A percentile compares a stretch with the other conserved stretches of the same genome.
These are phyloP conservation scores for Synergus gifuensis DNA, from an alignment of 2,888 invertebrate species.

Conservation along the genomic window DNA sequence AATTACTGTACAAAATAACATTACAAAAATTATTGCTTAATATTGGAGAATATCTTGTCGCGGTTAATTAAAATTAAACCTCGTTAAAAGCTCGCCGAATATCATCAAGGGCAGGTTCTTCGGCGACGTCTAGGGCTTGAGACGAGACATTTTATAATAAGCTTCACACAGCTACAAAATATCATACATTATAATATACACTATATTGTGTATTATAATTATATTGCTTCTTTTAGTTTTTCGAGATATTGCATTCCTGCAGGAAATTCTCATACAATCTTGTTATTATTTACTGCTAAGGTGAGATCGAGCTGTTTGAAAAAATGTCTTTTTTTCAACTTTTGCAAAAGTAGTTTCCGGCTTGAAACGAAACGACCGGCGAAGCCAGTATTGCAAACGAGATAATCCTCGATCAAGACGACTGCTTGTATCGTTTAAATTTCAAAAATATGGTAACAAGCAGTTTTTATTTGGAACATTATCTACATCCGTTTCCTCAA, in stretches of 20 bases:
- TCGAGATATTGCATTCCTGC: no score
- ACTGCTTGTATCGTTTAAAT: constrained; percentile 20
- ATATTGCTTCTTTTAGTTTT: no score
- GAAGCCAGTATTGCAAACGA: constrained; percentile 26
- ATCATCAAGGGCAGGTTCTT: background rate
- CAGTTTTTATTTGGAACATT: background rate
- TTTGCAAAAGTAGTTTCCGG: background rate
- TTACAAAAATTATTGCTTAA: constrained; percentile 27
- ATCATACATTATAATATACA: no score
- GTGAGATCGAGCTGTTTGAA: no score
- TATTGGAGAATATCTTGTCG: constrained; percentile 21
- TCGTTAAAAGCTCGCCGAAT: constrained; percentile 12
- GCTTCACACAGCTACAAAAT: no score
- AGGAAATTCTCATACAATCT: no score
- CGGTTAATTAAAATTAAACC: constrained; percentile 9
- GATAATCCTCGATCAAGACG: constrained; percentile 19
- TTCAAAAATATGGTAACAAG: constrained; percentile 28
- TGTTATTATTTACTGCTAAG: no score
- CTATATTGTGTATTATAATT: no score
- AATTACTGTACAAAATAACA: constrained; percentile 13
- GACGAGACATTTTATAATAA: no score
- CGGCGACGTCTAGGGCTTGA: background rate
- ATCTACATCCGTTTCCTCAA: no score
- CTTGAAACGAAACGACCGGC: constrained; percentile 11
- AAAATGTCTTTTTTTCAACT: no score